Evolutionary conservation across 1,140 invertebrate genomes (phyloP).

Genomic region (Heliconius nattereri): DNA sequence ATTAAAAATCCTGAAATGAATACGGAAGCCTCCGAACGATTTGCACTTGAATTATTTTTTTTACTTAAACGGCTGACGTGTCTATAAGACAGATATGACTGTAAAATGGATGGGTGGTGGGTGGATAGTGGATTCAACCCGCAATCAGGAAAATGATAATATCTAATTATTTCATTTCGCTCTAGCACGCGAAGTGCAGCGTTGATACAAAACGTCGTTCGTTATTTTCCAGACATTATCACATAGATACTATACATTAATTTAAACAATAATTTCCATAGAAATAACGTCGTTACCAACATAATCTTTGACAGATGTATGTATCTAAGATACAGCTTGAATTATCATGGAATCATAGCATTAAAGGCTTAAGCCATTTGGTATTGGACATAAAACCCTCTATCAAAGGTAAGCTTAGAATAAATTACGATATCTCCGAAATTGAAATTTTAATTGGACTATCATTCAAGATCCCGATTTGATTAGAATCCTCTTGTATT

Average conservation of each 20-base stretch:
- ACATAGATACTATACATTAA: background rate
- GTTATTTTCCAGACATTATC: too few species aligned
- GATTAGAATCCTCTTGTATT: slow-evolving; percentile 25
- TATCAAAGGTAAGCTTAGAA: background rate
- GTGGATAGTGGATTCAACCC: too few species aligned
- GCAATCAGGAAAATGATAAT: too few species aligned
- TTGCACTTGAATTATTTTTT: too few species aligned
- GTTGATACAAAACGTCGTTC: too few species aligned
- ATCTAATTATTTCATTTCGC: too few species aligned
- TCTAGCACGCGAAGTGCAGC: too few species aligned
- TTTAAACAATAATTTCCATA: background rate
- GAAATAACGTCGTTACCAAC: background rate
- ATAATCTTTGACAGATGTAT: background rate
- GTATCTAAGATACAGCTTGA: background rate
- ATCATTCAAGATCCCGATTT: slow-evolving; percentile 35
- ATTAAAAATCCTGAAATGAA: too few species aligned
- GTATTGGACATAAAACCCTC: slow-evolving; percentile 21
- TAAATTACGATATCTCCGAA: slow-evolving; percentile 10
- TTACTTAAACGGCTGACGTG: too few species aligned
- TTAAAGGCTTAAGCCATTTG: background rate
- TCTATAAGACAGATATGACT: too few species aligned
- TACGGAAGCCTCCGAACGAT: too few species aligned
- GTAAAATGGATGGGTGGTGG: too few species aligned
- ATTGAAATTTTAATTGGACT: slow-evolving; percentile 37
- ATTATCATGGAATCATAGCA: background rate